Conservation (phyloP, 1,140 invertebrate species). For the Heliconius congener region DNA sequence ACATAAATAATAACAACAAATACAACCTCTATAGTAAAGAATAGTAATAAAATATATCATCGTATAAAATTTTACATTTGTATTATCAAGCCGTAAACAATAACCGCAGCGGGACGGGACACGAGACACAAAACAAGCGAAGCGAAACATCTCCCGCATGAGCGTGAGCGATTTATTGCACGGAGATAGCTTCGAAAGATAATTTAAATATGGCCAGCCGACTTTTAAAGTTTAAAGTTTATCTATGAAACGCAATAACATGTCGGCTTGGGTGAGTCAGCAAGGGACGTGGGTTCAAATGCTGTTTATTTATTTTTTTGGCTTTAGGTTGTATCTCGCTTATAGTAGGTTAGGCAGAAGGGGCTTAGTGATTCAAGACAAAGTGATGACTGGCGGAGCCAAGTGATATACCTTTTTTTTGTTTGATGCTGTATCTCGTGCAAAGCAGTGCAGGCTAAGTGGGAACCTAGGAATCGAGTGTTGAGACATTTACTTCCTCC, state of each 20-base stretch:
- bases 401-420: too few species aligned
- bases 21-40: neutral
- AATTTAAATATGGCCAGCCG: neutral
- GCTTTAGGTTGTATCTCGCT: too few species aligned
- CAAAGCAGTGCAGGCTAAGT: too few species aligned
- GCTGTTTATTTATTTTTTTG: too few species aligned
- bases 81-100: conserved; percentile 29
- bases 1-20: neutral
- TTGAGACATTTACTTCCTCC: too few species aligned
- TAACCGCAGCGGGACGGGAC: conserved; percentile 21
- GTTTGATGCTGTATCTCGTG: too few species aligned
- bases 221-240: neutral
- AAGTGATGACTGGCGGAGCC: too few species aligned
- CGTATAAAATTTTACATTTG: conserved; percentile 8
- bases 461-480: too few species aligned
- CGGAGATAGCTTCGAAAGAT: neutral
- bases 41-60: neutral
- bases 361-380: too few species aligned
- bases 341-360: too few species aligned
- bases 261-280: too few species aligned
- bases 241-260: neutral
- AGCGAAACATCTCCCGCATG: conserved; percentile 17
- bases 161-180: conserved; percentile 27
- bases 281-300: too few species aligned
- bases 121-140: conserved; percentile 11